Base-by-base conservation (phyloP, 2,113 vertebrate species). In the Ptychochromis oligacanthus region DNA sequence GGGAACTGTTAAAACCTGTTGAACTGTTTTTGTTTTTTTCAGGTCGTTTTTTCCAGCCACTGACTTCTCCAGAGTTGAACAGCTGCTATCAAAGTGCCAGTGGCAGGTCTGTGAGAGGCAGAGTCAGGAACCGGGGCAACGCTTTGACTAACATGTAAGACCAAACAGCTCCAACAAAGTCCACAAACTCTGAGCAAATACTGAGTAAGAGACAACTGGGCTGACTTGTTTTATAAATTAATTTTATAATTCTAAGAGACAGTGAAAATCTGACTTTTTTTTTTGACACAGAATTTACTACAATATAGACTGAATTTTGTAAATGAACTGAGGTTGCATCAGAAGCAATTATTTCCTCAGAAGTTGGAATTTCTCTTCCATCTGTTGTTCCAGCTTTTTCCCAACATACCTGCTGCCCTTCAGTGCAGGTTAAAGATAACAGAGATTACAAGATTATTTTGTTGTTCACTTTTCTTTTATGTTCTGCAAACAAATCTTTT, bases 51-150 rank as follows among this genome's bases (percentile, higher is more conserved):
- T 96, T 97, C 67, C 59, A 59, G n/a, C 96, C 96, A 0, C 0
- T 96, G 12, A 79, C 92, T 0, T 96, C 96, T 59, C 94, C 89
- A 0, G 96, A 97, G 86, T 26, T 93, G 31, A 95, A 79, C 31
- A 34, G 54, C 0, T 87, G 85, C 61, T 80, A 83, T 65, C 88
- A 93, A 81, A 92, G 79, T 57, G 58, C 90, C 4, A 81, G 49
- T 0, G 74, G 77, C 20, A 92, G 93, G 80, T 95, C 95, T 17
- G 77, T 95, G 17, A 93, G 91, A 26, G 86, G 87, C 24, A 83
- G 86, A 43, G 93, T 95, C 75, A 88, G 77, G 75, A 95, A 81
- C 3, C 79, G 91, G 70, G 93, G 91, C 62, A 87, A 9, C 0
- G 72, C 90, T 1, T 1, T 1, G 57, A 88, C 0, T 60, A 90